These are phyloP conservation scores for Lagorchestes hirsutus DNA, from an alignment of 2,797 vertebrate genomes.

Conservation along the genomic window DNA sequence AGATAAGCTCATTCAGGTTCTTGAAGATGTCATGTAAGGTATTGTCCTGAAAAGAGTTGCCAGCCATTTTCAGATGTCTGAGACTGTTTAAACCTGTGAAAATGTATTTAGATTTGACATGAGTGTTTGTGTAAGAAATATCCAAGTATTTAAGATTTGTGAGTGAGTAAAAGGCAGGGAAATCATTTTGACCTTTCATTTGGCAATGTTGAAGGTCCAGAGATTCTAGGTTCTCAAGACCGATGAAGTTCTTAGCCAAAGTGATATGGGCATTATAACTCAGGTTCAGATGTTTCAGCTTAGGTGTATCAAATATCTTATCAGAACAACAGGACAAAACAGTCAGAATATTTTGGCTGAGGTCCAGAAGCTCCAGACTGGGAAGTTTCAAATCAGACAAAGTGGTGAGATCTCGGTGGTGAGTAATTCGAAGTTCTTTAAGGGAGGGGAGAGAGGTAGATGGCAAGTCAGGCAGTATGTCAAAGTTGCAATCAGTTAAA, in stretches of 20 bases:
- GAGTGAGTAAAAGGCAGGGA: conserved; percentile 82
- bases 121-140: conserved; percentile 84
- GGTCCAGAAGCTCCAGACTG: conserved; percentile 82
- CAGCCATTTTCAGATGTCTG: conserved; percentile 85
- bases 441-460: conserved; percentile 74
- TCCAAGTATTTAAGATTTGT: conserved; percentile 85
- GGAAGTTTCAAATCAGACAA: conserved; percentile 52
- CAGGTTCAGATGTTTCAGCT: conserved; percentile 86
- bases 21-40: conserved; percentile 79
- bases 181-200: conserved; percentile 71
- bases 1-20: conserved; percentile 78
- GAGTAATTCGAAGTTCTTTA: conserved; percentile 80
- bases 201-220: conserved; percentile 86
- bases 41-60: conserved; percentile 83
- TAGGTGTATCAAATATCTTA: neutral
- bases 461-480: conserved; percentile 47
- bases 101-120: conserved; percentile 74
- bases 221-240: conserved; percentile 75
- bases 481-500: conserved; percentile 59
- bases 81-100: conserved; percentile 85
- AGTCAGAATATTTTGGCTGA: conserved; percentile 85
- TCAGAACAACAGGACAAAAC: conserved; percentile 72
- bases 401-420: conserved; percentile 7
- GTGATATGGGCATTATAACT: conserved; percentile 85
- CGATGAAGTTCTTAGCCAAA: conserved; percentile 74